Evolutionary conservation across 2,797 vertebrate genomes (phyloP), one percentile per base, ranked within the genome.

Genomic region (Pseudocheirus occidentalis): DNA sequence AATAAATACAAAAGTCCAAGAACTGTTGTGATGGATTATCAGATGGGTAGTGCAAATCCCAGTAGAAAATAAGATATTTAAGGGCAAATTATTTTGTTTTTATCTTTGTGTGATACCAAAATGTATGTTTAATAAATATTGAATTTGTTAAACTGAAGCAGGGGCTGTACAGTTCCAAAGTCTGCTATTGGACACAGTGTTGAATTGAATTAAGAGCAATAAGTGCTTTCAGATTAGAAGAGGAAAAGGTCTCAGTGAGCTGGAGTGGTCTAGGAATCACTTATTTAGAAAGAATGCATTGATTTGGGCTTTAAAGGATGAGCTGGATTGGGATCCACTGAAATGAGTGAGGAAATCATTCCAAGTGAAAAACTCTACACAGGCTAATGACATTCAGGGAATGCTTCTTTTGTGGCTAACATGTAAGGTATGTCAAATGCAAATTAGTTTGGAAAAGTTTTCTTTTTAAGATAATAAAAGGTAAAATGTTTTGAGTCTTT

Each of bases 391-490:
- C 50, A n/a, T 52, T 4, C 4, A 52, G 0, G 40, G 52, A 94
- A 54, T 93, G 55, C 3, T 50, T 94, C 93, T 55, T 46, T 5
- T 28, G 28, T 66, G 6, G 73, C 13, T 16, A 50, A 50, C 9
- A 9, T 46, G 40, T 46, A 27, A 50, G 9, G 40, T 50, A 50
- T 46, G 40, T 3, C 21, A 87, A 27, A 10, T 87, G 9, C 40
- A 87, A 87, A 24, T 87, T 87, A 50, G 12, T 87, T 81, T 87
- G 10, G 40, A 27, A 50, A 50, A 7, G 9, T 50, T 73, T 66
- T n/a, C 93, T 93, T 96, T 55, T 90, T 58, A 94, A 95, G 52
- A 52, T 59, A 91, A 96, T 94, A 34, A 1, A n/a, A 7, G 13
- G 29, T 91, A 93, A 91, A 73, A 55, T 94, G 50, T 91, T 94